Base-by-base conservation (phyloP, 2,113 vertebrate species). In the Microtus ochrogaster region DNA sequence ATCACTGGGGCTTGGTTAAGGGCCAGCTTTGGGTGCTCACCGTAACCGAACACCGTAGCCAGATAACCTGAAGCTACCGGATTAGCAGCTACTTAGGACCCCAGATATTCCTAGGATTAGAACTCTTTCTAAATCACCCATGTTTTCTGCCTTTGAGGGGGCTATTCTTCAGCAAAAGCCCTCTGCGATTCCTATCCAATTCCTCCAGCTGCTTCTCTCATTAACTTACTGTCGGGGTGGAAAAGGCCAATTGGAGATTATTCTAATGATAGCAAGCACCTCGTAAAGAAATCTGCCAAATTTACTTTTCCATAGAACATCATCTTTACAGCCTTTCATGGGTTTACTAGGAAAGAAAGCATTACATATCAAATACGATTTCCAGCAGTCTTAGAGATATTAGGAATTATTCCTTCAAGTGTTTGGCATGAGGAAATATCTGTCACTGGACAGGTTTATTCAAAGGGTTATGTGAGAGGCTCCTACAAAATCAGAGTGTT, bases 221-320 rank as follows among this genome's bases (percentile, higher is more conserved):
- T 98, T 97, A 98, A 63, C 90, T 97, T 98, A 97, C 85, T 94
- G 97, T 95, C 92, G 85, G 97, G 97, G 98, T 91, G 94, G 97
- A 94, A 97, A 97, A 98, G 97, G 97, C 96, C 98, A 97, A 98
- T 95, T 97, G 97, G 92, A 94, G 98, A 97, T 98, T 98, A 98
- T 98, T 98, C 98, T 98, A 98, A 98, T 98, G 98, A 98, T 97
- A 98, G 98, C 98, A 98, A 98, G 98, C 98, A 98, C 98, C 97
- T 98, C 98, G 97, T 98, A 98, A 98, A 98, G 87, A 98, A 98
- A 95, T 55, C 88, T 97, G 97, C 98, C 96, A 97, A 97, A 98
- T 98, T 98, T 96, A 98, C 97, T 98, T 98, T 98, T 98, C 96
- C 98, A 98, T 94, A 97, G 98, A 98, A 97, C 93, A 98, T 98